Evolutionary conservation across 2,113 vertebrate genomes (phyloP), one percentile per base, ranked within the genome.

Genomic region (Tretioscincus oriximinensis): DNA sequence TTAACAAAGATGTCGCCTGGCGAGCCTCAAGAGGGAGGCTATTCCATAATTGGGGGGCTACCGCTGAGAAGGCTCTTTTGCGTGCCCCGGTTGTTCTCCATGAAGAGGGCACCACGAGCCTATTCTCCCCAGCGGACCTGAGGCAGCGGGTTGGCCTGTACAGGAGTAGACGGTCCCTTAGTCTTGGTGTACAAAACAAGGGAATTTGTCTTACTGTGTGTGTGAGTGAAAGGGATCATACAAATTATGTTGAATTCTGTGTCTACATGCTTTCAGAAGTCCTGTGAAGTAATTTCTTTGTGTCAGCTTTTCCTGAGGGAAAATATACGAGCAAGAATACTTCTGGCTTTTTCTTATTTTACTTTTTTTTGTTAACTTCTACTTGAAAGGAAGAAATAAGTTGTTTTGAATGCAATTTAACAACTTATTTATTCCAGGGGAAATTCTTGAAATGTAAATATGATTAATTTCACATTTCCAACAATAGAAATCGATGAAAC

Each of bases 171-270:
- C n/a, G n/a, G n/a, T n/a, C n/a, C n/a, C n/a, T n/a, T n/a, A n/a
- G n/a, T 87, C 69, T 77, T 85, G 54, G 41, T 91, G 77, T 90
- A 88, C 90, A 91, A 92, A 94, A 92, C 87, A 91, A 92, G 88
- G 88, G 88, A 77, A 90, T 93, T 86, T 93, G 83, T 90, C 88
- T 89, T 89, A 77, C 84, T 92, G 87, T 85, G 92, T 92, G 90
- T 84, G 88, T 74, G 93, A 77, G 91, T 18, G 18, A 58, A 58
- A 90, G 86, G 83, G 89, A 89, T 90, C 91, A 90, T 81, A 88
- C 88, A 92, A 78, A 85, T 87, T 81, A 82, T 85, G 70, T 92
- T 89, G 87, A 76, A 60, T 88, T 88, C 90, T 79, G 87, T 77
- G 80, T 87, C 47, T 28, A 75, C 47, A 82, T 87, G 88, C 78